Evolutionary conservation across 2,797 vertebrate genomes (phyloP), one percentile per base, ranked within the genome.

Genomic region (Myotis pilosus): DNA sequence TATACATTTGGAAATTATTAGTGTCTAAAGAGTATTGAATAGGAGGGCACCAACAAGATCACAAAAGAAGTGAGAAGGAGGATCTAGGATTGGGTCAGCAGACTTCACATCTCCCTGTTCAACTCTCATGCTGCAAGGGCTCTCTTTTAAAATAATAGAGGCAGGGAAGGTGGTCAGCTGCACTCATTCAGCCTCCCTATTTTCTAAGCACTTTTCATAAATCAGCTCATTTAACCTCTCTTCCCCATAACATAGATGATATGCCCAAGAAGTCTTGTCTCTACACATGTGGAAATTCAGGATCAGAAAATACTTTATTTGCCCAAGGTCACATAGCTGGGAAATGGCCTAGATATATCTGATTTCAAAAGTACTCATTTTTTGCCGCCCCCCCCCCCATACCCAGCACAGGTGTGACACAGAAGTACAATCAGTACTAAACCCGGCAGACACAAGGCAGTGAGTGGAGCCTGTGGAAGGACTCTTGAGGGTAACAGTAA

Each of bases 281-380:
- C 30, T 38, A 64, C 4, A 78, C n/a, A 53, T 62, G 66, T 23
- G 8, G 30, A 76, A 51, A 78, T 9, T 68, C 47, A 75, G 25
- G 6, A 19, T 95, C 53, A 78, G 30, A 75, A 94, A 81, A 76
- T 60, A 76, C 44, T 76, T 80, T 8, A 74, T 84, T 95, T 86
- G 11, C 49, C 60, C 33, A 47, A 72, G 12, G 10, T 72, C 17
- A 85, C 2, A 9, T 11, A n/a, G 68, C 44, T 20, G 38, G 28
- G 44, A 81, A 71, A 30, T 2, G 28, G 19, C 17, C 41, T 38
- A 53, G 33, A 51, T 47, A 47, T 15, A 74, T 30, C 15, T 41
- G 20, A 75, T 60, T 84, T 74, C 82, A 78, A 72, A 94, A 84
- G 66, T 19, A 81, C 17, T 76, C 20, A 30, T 69, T 19, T 36